Evolutionary conservation across 1,140 invertebrate species (phyloP).

Genomic region (Drosophila prosaltans): DNA sequence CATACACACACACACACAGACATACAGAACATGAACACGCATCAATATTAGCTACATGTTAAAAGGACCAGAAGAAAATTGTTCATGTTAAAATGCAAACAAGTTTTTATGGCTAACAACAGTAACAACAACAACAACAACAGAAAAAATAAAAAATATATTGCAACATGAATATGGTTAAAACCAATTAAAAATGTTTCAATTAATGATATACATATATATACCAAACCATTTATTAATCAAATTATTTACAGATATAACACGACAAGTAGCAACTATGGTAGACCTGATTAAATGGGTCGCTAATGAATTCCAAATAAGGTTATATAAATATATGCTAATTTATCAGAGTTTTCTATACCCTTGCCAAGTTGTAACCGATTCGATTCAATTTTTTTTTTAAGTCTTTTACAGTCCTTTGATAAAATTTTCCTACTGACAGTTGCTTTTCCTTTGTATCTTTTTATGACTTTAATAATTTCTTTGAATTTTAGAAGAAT

Average conservation of each 20-base stretch:
- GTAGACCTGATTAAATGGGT: not conserved
- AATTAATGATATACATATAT: not conserved
- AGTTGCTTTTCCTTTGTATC: too few relatives aligned
- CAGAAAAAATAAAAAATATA: not conserved
- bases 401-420: too few relatives aligned
- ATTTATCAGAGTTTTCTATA: too few relatives aligned
- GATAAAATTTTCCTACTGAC: too few relatives aligned
- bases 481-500: too few relatives aligned
- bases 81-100: slow-evolving; percentile 12
- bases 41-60: slow-evolving; percentile 5
- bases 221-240: slow-evolving; percentile 13
- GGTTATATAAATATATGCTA: not conserved
- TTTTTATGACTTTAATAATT: too few relatives aligned
- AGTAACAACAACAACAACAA: slow-evolving; percentile 21
- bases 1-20: not conserved
- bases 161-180: slow-evolving; percentile 8
- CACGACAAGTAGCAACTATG: not conserved
- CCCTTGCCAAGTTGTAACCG: too few relatives aligned
- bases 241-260: slow-evolving; percentile 8
- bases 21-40: not conserved
- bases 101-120: slow-evolving; percentile 14
- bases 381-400: too few relatives aligned
- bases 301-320: not conserved
- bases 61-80: slow-evolving; percentile 5
- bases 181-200: slow-evolving; percentile 12